Evolutionary conservation across 2,888 invertebrate genomes (phyloP).

Genomic region (Abrostola triplasia): DNA sequence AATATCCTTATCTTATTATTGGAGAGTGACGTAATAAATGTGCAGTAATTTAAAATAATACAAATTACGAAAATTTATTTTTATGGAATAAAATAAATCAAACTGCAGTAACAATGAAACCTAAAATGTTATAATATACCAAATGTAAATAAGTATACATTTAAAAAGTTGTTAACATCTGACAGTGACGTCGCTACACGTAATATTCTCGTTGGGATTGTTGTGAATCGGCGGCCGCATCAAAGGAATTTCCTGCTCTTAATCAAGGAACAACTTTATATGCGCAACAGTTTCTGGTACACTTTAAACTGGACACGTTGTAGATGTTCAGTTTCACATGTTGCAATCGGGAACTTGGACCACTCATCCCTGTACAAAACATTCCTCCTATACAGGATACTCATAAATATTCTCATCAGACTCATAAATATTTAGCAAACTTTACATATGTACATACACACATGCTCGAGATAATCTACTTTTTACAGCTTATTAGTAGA

Average conservation of each 20-base stretch:
- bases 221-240: conserved; percentile 76
- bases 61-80: no score
- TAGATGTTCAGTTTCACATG: conserved; percentile 65
- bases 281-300: conserved; percentile 71
- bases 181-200: conserved; percentile 69
- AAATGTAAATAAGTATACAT: neutral
- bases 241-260: conserved; percentile 85
- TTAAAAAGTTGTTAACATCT: conserved; percentile 61
- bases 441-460: conserved; percentile 19
- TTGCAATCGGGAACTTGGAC: conserved; percentile 43
- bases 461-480: conserved; percentile 15
- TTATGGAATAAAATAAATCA: no score
- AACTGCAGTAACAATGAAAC: no score
- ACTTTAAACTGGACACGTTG: conserved; percentile 64
- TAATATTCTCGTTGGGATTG: conserved; percentile 80
- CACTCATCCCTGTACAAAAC: conserved; percentile 40
- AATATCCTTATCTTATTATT: no score
- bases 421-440: conserved; percentile 33
- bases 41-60: no score
- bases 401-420: conserved; percentile 24
- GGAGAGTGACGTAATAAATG: no score
- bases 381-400: conserved; percentile 20
- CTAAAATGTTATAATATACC: no score
- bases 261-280: conserved; percentile 77
- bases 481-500: conserved; percentile 9